Base-by-base conservation (phyloP, 1,140 invertebrate species). In the Pseudomyrmex gracilis region DNA sequence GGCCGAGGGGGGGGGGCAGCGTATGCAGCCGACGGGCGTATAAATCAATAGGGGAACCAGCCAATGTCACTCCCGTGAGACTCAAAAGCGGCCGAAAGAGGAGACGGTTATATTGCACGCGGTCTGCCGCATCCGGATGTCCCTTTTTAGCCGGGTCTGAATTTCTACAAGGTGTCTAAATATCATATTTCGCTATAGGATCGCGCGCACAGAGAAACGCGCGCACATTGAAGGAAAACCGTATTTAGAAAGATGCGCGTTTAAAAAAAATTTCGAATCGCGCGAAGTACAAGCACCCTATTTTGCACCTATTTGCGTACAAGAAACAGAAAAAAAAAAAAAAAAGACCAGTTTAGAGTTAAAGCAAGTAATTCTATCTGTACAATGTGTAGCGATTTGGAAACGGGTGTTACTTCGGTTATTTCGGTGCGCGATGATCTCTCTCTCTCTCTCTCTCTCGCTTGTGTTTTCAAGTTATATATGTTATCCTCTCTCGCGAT, bases 21-120 rank as follows among this genome's bases (percentile, higher is more conserved):
- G 76, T 66, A 45, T 80, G 66, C 66, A 80, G 53, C 66, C 10
- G 76, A 53, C 64, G 66, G 55, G 76, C 76, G 70, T 80, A 80
- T 80, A 80, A 80, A 80, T 80, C 76, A 80, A 80, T 80, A 80
- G 66, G 76, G 34, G 76, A 80, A 71, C 76, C 34, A 80, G 76
- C 76, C 76, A 80, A 80, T 80, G 76, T 80, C 76, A 80, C 76
- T 80, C 76, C 53, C 66, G 76, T 58, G 76, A 70, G 76, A 47
- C 73, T 77, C 73, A 66, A 78, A 57, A 78, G 76, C 51, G 43
- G 34, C 51, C 34, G 76, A 78, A 57, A 70, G 64, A 57, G 76
- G 43, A 58, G 76, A 71, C 64, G n/a, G 34, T 58, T 80, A 60
- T 71, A 58, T 67, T 71, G 71, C 76, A 34, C 34, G 34, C 34